Evolutionary conservation across 2,888 invertebrate species (phyloP).

Genomic region (Neoscelio sp.): DNA sequence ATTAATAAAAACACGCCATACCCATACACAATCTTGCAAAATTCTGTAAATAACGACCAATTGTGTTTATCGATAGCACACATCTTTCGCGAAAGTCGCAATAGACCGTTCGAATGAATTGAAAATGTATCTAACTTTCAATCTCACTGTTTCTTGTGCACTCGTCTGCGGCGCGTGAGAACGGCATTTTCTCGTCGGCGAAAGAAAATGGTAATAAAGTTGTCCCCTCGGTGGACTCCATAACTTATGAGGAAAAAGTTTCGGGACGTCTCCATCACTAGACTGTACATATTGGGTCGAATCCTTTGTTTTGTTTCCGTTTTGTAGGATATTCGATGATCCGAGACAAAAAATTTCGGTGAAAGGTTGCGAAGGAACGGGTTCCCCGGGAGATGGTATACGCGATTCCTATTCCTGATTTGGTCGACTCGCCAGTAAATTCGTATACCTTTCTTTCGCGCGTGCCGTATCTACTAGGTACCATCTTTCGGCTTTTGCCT

Average conservation of each 20-base stretch:
- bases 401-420: conserved; percentile 55
- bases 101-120: conserved; percentile 41
- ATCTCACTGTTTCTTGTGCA: conserved; percentile 37
- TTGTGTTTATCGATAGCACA: conserved; percentile 29
- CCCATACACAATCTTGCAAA: conserved; percentile 2
- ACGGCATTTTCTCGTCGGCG: conserved; percentile 38
- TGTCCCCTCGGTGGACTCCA: conserved; percentile 24
- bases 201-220: conserved; percentile 57
- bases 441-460: conserved; percentile 55
- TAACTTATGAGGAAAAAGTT: conserved; percentile 37
- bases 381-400: conserved; percentile 34
- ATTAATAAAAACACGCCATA: conserved; percentile 33
- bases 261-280: conserved; percentile 28
- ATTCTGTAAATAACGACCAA: conserved; percentile 26
- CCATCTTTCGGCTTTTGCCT: conserved; percentile 58
- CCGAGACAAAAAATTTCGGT: conserved; percentile 43
- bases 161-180: conserved; percentile 49
- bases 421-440: conserved; percentile 46
- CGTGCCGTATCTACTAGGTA: conserved; percentile 52
- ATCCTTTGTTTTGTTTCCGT: background rate
- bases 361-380: conserved; percentile 36
- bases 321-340: conserved; percentile 9
- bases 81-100: conserved; percentile 50
- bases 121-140: conserved; percentile 56
- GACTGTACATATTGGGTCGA: conserved; percentile 12